A percentile compares a stretch with the other conserved stretches of the same genome.
These are phyloP conservation scores for Xestia c-nigrum DNA, from an alignment of 2,888 invertebrate genomes.

Conservation along the genomic window DNA sequence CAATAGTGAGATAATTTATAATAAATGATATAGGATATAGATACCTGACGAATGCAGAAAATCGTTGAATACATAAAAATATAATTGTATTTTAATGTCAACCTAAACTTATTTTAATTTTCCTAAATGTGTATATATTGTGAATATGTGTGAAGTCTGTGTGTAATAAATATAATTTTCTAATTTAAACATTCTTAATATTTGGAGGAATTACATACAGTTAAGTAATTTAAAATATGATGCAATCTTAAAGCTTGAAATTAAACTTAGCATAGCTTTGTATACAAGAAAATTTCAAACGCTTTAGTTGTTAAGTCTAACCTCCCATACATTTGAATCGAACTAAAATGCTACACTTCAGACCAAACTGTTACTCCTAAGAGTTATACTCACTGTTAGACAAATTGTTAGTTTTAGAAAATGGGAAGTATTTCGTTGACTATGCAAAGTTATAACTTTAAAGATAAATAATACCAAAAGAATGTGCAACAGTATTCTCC, in stretches of 20 bases:
- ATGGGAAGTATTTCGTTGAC: neutral
- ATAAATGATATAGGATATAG: no score
- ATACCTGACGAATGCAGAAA: neutral
- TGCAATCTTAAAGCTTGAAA: neutral
- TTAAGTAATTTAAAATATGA: neutral
- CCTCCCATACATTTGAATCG: slow-evolving; percentile 13
- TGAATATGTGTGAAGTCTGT: no score
- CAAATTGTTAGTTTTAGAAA: neutral
- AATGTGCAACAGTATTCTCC: neutral
- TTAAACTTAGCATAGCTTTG: slow-evolving; percentile 1
- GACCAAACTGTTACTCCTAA: slow-evolving; percentile 16
- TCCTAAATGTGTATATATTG: neutral
- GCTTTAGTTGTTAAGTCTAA: slow-evolving; percentile 36
- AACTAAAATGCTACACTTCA: slow-evolving; percentile 33
- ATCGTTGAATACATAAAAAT: neutral
- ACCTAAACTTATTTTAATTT: neutral
- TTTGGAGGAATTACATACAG: neutral
- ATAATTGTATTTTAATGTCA: neutral
- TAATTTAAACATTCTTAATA: neutral
- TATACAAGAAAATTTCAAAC: slow-evolving; percentile 20
- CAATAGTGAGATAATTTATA: neutral
- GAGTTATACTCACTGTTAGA: slow-evolving; percentile 1
- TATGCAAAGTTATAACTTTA: neutral
- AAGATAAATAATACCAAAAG: neutral
- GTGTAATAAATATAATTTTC: no score